Base-by-base conservation (phyloP, 1,140 invertebrate species). In the Ectropis grisescens region DNA sequence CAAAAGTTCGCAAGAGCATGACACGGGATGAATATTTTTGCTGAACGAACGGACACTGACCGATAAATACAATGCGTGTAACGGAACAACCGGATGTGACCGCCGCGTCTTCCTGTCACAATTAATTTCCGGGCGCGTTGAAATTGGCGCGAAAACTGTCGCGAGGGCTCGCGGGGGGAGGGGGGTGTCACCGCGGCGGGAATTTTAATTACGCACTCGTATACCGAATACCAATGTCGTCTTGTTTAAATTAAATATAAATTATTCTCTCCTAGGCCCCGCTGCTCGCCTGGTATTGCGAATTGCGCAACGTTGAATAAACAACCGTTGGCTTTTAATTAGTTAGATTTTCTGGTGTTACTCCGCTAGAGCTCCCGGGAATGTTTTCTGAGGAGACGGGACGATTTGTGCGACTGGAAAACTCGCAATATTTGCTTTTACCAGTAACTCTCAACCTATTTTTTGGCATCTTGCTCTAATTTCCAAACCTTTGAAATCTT, bases 141-240 rank as follows among this genome's bases (percentile, higher is more conserved):
- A 74, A 81, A 81, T 78, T 81, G 76, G 76, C 76, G 76, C 76
- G 76, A 81, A 81, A 81, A 81, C 62, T 74, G 75, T 76, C 65
- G 72, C 67, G 60, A 51, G 48, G 48, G 50, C 13, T 40, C 36
- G 32, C 32, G 42, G 33, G 36, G 14, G 38, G 49, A 16, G 29
- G 39, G 30, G 36, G 33, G 35, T 29, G 35, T 29, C 39, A 44
- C 60, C 54, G 59, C 67, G 67, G 61, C 70, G 72, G 65, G 76
- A 81, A 81, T 81, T 81, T 81, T 81, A 81, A 81, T 81, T 81
- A 81, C 76, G 76, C 69, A 74, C 69, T 74, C 76, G 76, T 69
- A 76, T 75, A 71, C 59, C 72, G 76, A 78, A 81, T 81, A 78
- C 72, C 76, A 72, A 81, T 79, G 74, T 79, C 74, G 70, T 79